Evolutionary conservation across 1,140 invertebrate species (phyloP).

Genomic region (Dendrolimus kikuchii): DNA sequence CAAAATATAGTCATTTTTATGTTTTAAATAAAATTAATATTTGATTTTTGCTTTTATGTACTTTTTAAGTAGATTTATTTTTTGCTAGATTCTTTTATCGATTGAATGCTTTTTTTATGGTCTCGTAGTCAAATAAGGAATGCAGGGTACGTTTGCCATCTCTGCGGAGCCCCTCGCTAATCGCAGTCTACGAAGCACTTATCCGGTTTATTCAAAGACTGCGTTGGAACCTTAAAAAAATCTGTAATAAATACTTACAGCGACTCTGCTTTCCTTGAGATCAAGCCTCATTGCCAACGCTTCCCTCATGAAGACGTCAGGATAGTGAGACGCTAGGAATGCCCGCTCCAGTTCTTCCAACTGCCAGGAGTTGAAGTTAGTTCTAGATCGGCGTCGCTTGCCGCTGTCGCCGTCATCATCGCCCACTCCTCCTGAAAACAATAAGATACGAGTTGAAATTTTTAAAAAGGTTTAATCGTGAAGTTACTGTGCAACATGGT

Average conservation of each 20-base stretch:
- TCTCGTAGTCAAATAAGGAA: too few species aligned
- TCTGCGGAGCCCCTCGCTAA: too few species aligned
- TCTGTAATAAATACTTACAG: constrained; percentile 79
- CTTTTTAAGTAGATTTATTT: too few species aligned
- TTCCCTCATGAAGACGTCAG: constrained; percentile 98
- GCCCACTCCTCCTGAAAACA: constrained; percentile 62
- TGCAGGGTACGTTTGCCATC: too few species aligned
- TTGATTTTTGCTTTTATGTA: too few species aligned
- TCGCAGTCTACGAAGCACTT: not conserved
- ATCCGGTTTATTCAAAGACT: not conserved
- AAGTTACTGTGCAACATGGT: too few species aligned
- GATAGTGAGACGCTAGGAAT: constrained; percentile 97
- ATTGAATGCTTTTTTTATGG: too few species aligned
- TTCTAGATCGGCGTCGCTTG: constrained; percentile 91
- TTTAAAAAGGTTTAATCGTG: too few species aligned
- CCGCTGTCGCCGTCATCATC: constrained; percentile 80
- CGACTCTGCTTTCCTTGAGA: constrained; percentile 97
- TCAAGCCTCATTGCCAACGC: constrained; percentile 95
- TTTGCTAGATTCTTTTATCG: too few species aligned
- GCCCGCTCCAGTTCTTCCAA: constrained; percentile 97
- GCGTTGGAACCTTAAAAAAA: constrained; percentile 2
- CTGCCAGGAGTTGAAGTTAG: constrained; percentile 99
- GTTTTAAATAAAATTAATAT: too few species aligned
- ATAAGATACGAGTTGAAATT: not conserved
- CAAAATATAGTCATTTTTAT: too few species aligned